Evolutionary conservation across 2,888 invertebrate species (phyloP).

Genomic region (Alloplasta piceator): DNA sequence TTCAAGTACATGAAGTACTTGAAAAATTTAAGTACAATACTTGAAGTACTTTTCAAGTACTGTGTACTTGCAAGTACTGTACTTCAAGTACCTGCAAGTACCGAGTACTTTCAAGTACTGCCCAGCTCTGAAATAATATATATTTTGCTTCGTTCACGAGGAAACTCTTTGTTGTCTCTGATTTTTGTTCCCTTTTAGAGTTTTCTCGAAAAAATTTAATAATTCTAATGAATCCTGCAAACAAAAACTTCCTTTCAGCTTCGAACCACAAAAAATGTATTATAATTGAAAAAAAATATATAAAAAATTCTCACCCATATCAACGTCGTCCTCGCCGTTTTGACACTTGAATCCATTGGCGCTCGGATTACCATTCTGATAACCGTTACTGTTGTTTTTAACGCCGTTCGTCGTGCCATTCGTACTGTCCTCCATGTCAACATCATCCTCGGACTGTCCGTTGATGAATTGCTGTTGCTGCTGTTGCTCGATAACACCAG

Average conservation of each 20-base stretch:
- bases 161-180: too few species aligned
- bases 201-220: neutral
- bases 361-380: conserved; percentile 86
- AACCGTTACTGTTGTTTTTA: conserved; percentile 83
- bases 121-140: too few species aligned
- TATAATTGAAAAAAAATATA: too few species aligned
- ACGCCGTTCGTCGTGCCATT: conserved; percentile 81
- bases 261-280: too few species aligned
- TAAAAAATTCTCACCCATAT: conserved; percentile 86
- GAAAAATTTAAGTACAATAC: too few species aligned
- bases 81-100: too few species aligned
- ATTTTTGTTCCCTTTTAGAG: neutral
- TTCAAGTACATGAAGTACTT: too few species aligned
- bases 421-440: conserved; percentile 85
- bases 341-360: conserved; percentile 85
- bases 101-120: too few species aligned
- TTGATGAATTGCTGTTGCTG: conserved; percentile 82
- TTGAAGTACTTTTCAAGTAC: too few species aligned
- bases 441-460: conserved; percentile 83
- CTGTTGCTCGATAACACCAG: conserved; percentile 75
- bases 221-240: conserved; percentile 4
- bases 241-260: conserved; percentile 28
- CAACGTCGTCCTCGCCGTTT: conserved; percentile 89
- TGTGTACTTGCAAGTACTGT: too few species aligned
- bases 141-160: too few species aligned